Evolutionary conservation across 30 jellyfish, hydroid and myxozoan genomes (phyloP).

Genomic region (Clytia hemisphaerica): DNA sequence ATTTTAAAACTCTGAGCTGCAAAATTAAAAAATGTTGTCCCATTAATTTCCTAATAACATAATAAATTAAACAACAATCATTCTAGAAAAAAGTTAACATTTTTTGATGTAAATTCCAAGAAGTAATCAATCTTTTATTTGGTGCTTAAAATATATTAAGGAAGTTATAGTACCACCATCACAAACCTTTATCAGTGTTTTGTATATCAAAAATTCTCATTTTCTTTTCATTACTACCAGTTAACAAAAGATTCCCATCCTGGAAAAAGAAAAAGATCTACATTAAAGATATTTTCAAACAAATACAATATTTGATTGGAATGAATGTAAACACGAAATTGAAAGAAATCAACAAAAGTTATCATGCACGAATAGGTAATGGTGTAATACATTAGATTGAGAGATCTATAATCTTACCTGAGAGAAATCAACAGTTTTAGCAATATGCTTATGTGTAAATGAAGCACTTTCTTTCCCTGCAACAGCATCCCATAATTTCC

Average conservation of each 20-base stretch:
- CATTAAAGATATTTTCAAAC: too few relatives aligned
- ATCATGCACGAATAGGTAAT: background rate
- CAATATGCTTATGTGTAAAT: slow-evolving; percentile 83
- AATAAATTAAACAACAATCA: too few relatives aligned
- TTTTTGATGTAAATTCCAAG: background rate
- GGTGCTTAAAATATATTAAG: too few relatives aligned
- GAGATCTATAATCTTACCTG: slow-evolving; percentile 33
- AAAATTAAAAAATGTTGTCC: too few relatives aligned
- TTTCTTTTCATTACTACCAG: slow-evolving; percentile 81
- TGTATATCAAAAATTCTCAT: slow-evolving; percentile 69
- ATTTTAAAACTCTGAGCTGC: too few relatives aligned
- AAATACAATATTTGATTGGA: too few relatives aligned
- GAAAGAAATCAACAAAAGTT: background rate
- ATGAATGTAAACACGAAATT: background rate
- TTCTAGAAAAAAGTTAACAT: slow-evolving; percentile 5
- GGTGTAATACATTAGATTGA: background rate
- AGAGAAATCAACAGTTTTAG: slow-evolving; percentile 79
- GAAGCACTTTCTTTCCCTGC: slow-evolving; percentile 52
- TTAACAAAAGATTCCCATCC: slow-evolving; percentile 58
- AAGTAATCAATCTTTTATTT: background rate
- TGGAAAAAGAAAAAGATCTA: slow-evolving; percentile 21
- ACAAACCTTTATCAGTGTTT: slow-evolving; percentile 66
- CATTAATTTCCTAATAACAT: too few relatives aligned
- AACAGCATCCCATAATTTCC: slow-evolving; percentile 86
- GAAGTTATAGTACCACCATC: too few relatives aligned